phyloP scores from a whole-genome alignment of 2,888 invertebrate species.

The Timandra comae region DNA sequence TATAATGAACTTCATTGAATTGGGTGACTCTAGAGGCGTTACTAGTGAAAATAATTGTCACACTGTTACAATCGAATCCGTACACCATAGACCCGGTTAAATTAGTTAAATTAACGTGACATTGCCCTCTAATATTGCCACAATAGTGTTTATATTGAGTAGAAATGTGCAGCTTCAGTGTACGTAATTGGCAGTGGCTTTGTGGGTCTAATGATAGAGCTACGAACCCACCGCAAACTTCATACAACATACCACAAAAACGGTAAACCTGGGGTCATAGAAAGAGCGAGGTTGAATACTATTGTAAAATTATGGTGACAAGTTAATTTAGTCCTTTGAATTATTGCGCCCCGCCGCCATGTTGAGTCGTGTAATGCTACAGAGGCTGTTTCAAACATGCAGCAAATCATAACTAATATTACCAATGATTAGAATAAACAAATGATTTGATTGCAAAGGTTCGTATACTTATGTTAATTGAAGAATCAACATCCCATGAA shows the following conservation, averaged over 20 bases:
- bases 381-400: too few relatives aligned
- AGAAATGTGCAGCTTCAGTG: constrained; percentile 41
- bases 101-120: constrained; percentile 34
- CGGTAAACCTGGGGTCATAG: constrained; percentile 15
- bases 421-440: background rate
- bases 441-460: too few relatives aligned
- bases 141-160: constrained; percentile 37
- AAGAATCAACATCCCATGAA: too few relatives aligned
- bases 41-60: constrained; percentile 12
- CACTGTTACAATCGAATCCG: constrained; percentile 19
- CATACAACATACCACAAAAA: constrained; percentile 31
- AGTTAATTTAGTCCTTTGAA: too few relatives aligned
- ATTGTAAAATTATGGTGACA: too few relatives aligned
- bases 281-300: constrained; percentile 8
- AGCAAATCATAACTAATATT: too few relatives aligned
- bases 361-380: too few relatives aligned
- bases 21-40: constrained; percentile 7
- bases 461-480: too few relatives aligned
- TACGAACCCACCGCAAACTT: constrained; percentile 34
- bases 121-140: constrained; percentile 38
- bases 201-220: constrained; percentile 43
- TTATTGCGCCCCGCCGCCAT: too few relatives aligned
- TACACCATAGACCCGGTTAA: constrained; percentile 27
- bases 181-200: constrained; percentile 47
- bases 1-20: background rate